Evolutionary conservation across 2,797 vertebrate genomes (phyloP).

Genomic region (Pachyuromys duprasi): DNA sequence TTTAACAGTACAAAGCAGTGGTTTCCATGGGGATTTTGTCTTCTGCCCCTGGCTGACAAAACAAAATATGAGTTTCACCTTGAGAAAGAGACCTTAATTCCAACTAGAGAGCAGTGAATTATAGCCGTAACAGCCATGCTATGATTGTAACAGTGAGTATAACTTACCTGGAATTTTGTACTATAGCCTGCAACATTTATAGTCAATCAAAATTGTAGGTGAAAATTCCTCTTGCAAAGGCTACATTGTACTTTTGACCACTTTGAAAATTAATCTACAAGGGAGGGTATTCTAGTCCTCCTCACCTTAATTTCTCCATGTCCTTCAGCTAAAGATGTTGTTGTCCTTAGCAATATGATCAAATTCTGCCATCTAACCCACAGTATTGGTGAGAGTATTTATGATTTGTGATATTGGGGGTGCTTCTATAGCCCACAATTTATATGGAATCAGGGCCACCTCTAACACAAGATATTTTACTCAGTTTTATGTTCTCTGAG

Average conservation of each 20-base stretch:
- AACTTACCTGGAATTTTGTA: background rate
- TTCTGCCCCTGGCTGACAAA: background rate
- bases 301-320: background rate
- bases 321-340: background rate
- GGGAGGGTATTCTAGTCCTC: background rate
- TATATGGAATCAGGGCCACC: background rate
- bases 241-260: background rate
- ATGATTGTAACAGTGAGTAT: background rate
- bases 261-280: background rate
- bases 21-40: background rate
- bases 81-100: background rate
- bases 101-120: background rate
- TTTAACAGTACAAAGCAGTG: background rate
- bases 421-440: background rate
- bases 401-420: background rate
- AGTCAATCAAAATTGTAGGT: background rate
- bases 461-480: background rate
- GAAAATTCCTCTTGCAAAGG: background rate
- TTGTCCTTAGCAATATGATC: background rate
- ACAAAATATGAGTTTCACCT: background rate
- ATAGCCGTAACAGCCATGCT: background rate
- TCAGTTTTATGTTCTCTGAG: background rate
- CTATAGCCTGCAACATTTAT: background rate
- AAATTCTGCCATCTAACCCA: background rate
- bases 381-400: background rate